Conservation (phyloP, 2,113 vertebrate species). For the Lanius ludovicianus region DNA sequence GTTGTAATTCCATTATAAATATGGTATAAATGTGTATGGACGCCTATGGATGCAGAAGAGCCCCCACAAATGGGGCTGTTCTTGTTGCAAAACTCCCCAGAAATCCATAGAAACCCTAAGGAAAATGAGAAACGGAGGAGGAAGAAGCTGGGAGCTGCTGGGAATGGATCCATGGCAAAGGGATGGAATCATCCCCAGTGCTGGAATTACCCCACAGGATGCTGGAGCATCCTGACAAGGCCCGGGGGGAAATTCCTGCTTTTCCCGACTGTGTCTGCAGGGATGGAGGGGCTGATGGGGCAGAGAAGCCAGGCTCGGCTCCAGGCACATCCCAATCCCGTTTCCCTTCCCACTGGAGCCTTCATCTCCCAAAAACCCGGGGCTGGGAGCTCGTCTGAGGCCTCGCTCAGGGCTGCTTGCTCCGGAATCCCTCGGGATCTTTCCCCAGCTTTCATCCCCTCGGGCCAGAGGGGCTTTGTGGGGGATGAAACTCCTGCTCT, state of each 20-base stretch:
- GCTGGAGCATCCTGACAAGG: not conserved
- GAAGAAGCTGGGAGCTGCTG: not conserved
- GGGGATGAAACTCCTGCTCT: not conserved
- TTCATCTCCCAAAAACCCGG: not conserved
- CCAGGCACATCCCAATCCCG: fast-evolving
- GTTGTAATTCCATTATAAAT: not conserved
- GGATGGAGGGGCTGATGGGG: fast-evolving
- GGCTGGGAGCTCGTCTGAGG: not conserved
- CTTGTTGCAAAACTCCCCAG: not conserved
- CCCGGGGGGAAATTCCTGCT: not conserved
- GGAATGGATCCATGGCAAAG: fast-evolving
- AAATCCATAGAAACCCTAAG: not conserved
- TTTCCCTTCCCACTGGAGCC: not conserved
- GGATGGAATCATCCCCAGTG: not conserved
- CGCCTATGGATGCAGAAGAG: too few relatives aligned
- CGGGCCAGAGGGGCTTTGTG: not conserved
- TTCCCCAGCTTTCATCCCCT: not conserved
- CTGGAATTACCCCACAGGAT: fast-evolving
- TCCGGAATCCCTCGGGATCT: not conserved
- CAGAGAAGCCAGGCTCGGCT: not conserved
- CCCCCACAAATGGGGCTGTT: fast-evolving
- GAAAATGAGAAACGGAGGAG: fast-evolving
- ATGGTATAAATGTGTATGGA: not conserved
- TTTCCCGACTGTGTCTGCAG: not conserved
- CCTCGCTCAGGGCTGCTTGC: not conserved